Evolutionary conservation across 2,113 vertebrate species (phyloP), one percentile per base, ranked within the genome.

Genomic region (Engystomops pustulosus): DNA sequence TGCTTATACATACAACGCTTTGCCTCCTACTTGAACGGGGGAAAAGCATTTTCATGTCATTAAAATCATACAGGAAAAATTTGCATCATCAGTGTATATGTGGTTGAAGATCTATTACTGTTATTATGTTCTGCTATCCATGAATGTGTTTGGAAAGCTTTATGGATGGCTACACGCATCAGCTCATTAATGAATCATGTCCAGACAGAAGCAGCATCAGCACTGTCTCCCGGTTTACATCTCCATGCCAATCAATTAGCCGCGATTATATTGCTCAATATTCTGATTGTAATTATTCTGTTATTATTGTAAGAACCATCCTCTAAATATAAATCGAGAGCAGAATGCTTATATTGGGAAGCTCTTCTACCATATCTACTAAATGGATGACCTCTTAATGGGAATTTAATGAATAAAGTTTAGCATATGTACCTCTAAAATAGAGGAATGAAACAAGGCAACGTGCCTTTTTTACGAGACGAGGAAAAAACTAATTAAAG

Each of bases 401-500:
- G 85, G 74, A 47, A 88, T 45, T 70, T 86, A 90, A 89, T 81
- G 75, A 88, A 67, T 51, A 55, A 87, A 91, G 88, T 90, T 89
- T 88, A 91, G 89, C 86, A 92, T 90, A 77, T 53, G 14, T 79
- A 90, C 87, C 87, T 90, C 79, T 1, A 65, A 87, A 91, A 47
- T 89, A 90, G 91, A 91, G 89, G 86, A 87, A 92, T 91, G 90
- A 90, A 87, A 88, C 88, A 89, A 90, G 79, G 90, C 92, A 91
- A 92, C 89, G 87, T 87, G 92, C 88, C 89, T 93, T 92, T 93
- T 92, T 92, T 92, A 92, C 91, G 89, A 92, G 93, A 94, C 89
- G 89, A 92, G 90, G 36, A 60, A 90, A 94, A 94, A 95, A 89
- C 91, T 92, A 94, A 94, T 94, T 94, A 93, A 93, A 94, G 93